Evolutionary conservation across 2,888 invertebrate species (phyloP), one percentile per base, ranked within the genome.

Genomic region (Plemyria rubiginata): DNA sequence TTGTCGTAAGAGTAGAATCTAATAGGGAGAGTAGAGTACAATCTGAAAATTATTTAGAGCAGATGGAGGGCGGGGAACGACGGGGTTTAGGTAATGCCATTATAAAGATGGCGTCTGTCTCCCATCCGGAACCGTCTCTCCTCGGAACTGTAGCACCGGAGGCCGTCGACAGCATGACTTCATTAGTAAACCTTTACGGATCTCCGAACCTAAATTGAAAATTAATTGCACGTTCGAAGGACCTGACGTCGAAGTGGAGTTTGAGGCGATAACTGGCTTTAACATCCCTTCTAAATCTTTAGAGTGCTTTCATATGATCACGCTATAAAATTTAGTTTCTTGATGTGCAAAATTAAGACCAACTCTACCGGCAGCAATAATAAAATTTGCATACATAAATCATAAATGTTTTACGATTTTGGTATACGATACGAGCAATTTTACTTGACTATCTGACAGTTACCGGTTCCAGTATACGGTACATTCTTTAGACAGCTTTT

Each of bases 101-200:
- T 73, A n/a, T n/a, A 75, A 71, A 72, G 71, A 70, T 70, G 71
- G 65, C 75, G 73, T 64, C 74, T 68, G 70, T 67, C 60, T 73
- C 68, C 66, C 65, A 55, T 65, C 62, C 50, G 59, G 56, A 57
- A 59, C 55, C 60, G 56, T 45, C 52, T 13, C 49, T 50, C 46
- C 51, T 48, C 54, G 54, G 53, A 32, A 36, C 53, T 8, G 60
- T 64, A 51, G 62, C 62, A 15, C 43, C 50, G 54, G 45, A 45
- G 41, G 57, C 43, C 43, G 65, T 40, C 50, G 48, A 53, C 41
- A 29, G 50, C 62, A 41, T 53, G 43, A 59, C 62, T 66, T 59
- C 51, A 55, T 61, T 61, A 61, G 38, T 49, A 13, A 54, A 32
- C 52, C 54, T 41, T 57, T 29, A 61, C 58, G 65, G 58, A 62